Percentiles rank a stretch among this genome's conserved stretches.
Evolutionary conservation across 2,113 vertebrate species (phyloP).

Genomic region (Rhegmatorhina hoffmannsi): DNA sequence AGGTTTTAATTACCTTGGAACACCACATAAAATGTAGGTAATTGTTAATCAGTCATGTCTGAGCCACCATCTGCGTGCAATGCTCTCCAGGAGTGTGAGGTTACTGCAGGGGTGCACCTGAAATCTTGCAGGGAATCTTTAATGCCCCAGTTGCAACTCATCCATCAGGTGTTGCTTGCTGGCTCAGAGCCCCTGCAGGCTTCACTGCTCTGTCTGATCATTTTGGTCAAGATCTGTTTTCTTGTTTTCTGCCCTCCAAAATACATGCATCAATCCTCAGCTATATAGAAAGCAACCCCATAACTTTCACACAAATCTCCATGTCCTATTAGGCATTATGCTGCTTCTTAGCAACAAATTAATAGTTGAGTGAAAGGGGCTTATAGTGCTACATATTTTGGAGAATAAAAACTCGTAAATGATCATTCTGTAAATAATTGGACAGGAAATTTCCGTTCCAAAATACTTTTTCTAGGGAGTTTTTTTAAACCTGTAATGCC

Average conservation of each 20-base stretch:
- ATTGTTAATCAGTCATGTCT: neutral
- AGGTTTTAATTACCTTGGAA: neutral
- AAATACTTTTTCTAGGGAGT: neutral
- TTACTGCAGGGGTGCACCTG: neutral
- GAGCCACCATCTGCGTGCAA: rapidly evolving
- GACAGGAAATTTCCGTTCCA: neutral
- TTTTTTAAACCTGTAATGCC: neutral
- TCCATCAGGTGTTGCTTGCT: neutral
- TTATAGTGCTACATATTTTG: neutral
- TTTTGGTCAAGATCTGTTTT: neutral
- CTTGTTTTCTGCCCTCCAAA: neutral
- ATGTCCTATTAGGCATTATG: neutral
- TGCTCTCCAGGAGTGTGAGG: neutral
- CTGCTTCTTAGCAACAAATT: neutral
- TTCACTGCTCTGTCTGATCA: neutral
- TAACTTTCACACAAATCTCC: neutral
- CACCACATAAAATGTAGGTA: neutral
- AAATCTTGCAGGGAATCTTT: neutral
- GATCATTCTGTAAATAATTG: neutral
- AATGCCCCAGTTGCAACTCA: neutral
- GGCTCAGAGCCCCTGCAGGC: neutral
- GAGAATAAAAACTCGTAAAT: slow-evolving; percentile 3
- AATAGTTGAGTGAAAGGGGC: neutral
- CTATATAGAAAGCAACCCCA: neutral
- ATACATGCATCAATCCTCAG: neutral